These are phyloP conservation scores for Hirundichthys speculiger DNA, from an alignment of 2,113 vertebrate genomes.

Conservation along the genomic window DNA sequence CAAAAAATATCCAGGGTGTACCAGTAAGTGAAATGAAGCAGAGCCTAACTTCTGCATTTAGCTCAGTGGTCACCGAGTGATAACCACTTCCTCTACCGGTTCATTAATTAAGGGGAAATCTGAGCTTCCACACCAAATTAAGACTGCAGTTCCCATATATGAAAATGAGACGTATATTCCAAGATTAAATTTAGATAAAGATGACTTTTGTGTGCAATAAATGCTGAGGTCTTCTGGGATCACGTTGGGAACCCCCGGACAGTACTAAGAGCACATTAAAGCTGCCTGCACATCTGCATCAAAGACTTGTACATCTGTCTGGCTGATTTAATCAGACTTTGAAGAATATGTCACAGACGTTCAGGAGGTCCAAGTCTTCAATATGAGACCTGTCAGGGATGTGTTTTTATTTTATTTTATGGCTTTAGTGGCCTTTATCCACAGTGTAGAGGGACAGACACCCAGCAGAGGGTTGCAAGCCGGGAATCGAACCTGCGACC, in stretches of 20 bases:
- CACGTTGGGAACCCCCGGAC: background rate
- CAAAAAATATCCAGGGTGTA: constrained; percentile 11
- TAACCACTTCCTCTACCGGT: constrained; percentile 49
- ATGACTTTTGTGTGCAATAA: constrained; percentile 11
- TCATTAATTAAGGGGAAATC: constrained; percentile 4
- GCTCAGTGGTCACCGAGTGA: background rate
- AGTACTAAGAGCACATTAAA: too few species aligned
- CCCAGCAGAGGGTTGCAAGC: too few species aligned
- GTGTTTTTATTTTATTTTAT: too few species aligned
- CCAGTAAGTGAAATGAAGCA: background rate
- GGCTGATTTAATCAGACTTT: too few species aligned
- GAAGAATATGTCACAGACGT: too few species aligned
- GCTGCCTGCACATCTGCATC: too few species aligned
- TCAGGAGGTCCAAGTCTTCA: too few species aligned
- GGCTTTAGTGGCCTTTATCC: too few species aligned
- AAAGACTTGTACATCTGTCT: background rate
- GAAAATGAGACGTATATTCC: constrained; percentile 29
- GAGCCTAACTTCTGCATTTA: constrained; percentile 30
- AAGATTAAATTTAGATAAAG: constrained; percentile 3
- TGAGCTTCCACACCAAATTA: background rate
- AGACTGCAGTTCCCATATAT: too few species aligned
- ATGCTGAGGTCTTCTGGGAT: background rate
- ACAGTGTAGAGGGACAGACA: too few species aligned
- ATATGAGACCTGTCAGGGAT: too few species aligned
- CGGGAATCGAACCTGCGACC: too few species aligned